Evolutionary conservation across 1,140 invertebrate species (phyloP), one percentile per base, ranked within the genome.

Genomic region (Pogonus chalceus): DNA sequence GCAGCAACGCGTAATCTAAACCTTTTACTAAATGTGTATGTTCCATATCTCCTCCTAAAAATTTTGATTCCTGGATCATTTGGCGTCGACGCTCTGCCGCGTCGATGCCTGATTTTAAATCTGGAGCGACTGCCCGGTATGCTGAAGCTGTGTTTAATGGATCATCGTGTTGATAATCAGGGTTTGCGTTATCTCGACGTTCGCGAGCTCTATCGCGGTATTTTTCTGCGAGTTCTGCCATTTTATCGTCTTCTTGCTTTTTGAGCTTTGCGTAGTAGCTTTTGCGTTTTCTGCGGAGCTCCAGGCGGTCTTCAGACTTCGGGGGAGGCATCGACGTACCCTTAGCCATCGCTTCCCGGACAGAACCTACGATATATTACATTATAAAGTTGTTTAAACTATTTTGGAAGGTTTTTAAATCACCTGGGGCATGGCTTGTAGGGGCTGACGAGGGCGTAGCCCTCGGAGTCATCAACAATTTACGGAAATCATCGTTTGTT

Each of bases 11-110:
- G 76, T 97, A 99, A 84, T 99, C 97, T 9, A 99, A 78, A 71
- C 97, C 97, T 77, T 99, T 99, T 51, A 99, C 96, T 77, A 99
- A 96, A 75, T 99, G 97, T 72, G 97, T 99, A 65, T 99, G 96
- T 61, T 98, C 95, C 88, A 99, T 98, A 71, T 99, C 97, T 83
- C 97, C 97, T 69, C 97, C 97, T 74, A 99, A 89, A 74, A 95
- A 99, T 76, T 99, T 99, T 0, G 96, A 99, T 71, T 99, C 95
- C 72, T 98, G 92, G 68, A 99, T 99, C 75, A 96, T 85, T 67
- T 97, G 91, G 26, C 92, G 81, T 35, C 96, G 77, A 43, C 93
- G 78, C 72, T 98, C 94, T n/a, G 95, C 95, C 23, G 92, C 92
- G 77, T 97, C 94, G 65, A 93, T 79, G 48, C 88, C 87, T 35